Conservation (phyloP, 1,140 invertebrate genomes). For the Drosophila rhopaloa region DNA sequence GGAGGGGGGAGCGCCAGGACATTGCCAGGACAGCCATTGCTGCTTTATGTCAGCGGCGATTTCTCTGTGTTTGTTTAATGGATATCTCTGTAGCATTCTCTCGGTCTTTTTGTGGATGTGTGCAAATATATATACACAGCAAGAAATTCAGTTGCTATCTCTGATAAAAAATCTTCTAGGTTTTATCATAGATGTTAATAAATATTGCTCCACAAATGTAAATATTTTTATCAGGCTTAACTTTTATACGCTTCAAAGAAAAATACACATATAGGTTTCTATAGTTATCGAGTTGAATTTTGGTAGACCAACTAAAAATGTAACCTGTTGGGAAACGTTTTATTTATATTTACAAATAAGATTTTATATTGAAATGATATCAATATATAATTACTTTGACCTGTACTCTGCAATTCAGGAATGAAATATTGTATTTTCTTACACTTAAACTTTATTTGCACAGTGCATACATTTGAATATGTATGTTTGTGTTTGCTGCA, state of each 20-base stretch:
- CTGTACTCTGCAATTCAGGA: no score
- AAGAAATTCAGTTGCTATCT: slow-evolving; percentile 5
- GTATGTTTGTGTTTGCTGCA: slow-evolving; percentile 51
- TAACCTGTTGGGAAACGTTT: no score
- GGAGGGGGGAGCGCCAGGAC: slow-evolving; percentile 26
- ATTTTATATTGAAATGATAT: no score
- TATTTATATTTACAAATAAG: no score
- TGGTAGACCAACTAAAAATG: no score
- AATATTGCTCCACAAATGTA: no score
- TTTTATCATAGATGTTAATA: no score
- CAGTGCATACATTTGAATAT: slow-evolving; percentile 31
- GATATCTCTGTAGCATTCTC: slow-evolving; percentile 41
- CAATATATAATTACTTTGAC: no score
- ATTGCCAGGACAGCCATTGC: slow-evolving; percentile 57
- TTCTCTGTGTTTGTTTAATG: slow-evolving; percentile 65
- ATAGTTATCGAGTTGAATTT: no score
- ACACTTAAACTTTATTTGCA: not conserved
- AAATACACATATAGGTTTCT: no score
- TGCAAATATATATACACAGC: slow-evolving; percentile 29
- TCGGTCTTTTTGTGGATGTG: slow-evolving; percentile 12
- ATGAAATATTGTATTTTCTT: not conserved
- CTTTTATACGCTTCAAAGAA: no score
- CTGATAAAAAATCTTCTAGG: not conserved
- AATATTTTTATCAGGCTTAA: no score
- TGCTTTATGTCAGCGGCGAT: slow-evolving; percentile 65